Evolutionary conservation across 2,888 invertebrate species (phyloP).

Genomic region (Phyto melanocephala): DNA sequence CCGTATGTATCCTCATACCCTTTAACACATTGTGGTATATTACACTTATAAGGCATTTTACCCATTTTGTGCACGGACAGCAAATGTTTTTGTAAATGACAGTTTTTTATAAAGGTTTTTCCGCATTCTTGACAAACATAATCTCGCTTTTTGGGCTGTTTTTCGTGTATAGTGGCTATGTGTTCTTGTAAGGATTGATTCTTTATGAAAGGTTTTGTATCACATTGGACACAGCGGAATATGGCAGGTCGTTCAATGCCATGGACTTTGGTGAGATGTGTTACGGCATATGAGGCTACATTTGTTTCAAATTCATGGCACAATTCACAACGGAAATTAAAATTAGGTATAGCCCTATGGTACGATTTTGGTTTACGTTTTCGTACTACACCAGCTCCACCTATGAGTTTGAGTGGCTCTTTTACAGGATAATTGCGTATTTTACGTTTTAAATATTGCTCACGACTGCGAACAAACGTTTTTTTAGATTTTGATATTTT

Average conservation of each 20-base stretch:
- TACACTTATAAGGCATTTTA: constrained; percentile 53
- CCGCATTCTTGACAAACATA: constrained; percentile 54
- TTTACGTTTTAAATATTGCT: constrained; percentile 63
- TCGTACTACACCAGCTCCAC: constrained; percentile 50
- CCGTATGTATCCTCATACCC: constrained; percentile 41
- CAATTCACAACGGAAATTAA: constrained; percentile 57
- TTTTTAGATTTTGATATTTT: constrained; percentile 57
- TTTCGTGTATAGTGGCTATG: constrained; percentile 56
- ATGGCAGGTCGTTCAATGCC: constrained; percentile 58
- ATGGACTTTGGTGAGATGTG: constrained; percentile 52
- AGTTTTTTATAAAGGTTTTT: constrained; percentile 62
- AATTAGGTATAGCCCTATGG: constrained; percentile 61
- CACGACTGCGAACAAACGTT: constrained; percentile 45
- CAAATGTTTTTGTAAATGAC: constrained; percentile 59
- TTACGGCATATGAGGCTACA: constrained; percentile 55
- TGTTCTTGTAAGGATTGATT: constrained; percentile 61
- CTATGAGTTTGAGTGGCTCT: constrained; percentile 56
- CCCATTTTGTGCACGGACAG: constrained; percentile 54
- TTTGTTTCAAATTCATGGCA: constrained; percentile 62
- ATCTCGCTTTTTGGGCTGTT: constrained; percentile 56
- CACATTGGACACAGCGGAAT: constrained; percentile 51
- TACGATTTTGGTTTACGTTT: constrained; percentile 61
- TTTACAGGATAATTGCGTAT: constrained; percentile 59
- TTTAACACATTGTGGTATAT: constrained; percentile 22
- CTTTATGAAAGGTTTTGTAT: constrained; percentile 60